These are phyloP conservation scores for Dinomys branickii DNA, from an alignment of 2,113 vertebrate species.

Conservation along the genomic window DNA sequence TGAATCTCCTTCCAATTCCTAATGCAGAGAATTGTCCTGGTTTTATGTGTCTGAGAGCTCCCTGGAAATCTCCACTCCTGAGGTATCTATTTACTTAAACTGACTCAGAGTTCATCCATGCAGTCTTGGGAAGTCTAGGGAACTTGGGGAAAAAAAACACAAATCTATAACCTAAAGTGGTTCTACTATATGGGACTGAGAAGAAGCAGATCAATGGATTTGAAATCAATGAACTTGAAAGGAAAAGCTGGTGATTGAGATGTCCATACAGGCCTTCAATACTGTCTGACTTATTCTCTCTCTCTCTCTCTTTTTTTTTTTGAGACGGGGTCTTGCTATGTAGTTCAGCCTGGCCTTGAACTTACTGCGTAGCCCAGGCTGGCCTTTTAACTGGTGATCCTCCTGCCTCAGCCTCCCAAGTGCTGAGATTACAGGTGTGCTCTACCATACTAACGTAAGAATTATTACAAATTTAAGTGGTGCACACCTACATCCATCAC, in stretches of 20 bases:
- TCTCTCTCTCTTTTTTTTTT: neutral
- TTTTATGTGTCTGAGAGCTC: neutral
- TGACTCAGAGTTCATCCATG: neutral
- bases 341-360: neutral
- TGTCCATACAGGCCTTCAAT: neutral
- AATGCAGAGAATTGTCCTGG: neutral
- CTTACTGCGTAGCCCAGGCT: neutral
- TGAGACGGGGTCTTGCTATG: neutral
- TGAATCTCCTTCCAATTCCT: neutral
- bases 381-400: neutral
- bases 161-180: neutral
- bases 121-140: neutral
- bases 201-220: neutral
- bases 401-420: neutral
- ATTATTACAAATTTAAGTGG: neutral
- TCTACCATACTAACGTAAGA: neutral
- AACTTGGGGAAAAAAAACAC: neutral
- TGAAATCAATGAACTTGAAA: neutral
- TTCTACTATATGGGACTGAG: neutral
- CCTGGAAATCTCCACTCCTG: neutral
- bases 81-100: slow-evolving; percentile 32
- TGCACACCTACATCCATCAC: neutral
- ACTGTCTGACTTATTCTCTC: neutral
- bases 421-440: neutral
- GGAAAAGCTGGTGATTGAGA: neutral